These are phyloP conservation scores for Peromyscus maniculatus DNA, from an alignment of 2,113 vertebrate species.

Conservation along the genomic window DNA sequence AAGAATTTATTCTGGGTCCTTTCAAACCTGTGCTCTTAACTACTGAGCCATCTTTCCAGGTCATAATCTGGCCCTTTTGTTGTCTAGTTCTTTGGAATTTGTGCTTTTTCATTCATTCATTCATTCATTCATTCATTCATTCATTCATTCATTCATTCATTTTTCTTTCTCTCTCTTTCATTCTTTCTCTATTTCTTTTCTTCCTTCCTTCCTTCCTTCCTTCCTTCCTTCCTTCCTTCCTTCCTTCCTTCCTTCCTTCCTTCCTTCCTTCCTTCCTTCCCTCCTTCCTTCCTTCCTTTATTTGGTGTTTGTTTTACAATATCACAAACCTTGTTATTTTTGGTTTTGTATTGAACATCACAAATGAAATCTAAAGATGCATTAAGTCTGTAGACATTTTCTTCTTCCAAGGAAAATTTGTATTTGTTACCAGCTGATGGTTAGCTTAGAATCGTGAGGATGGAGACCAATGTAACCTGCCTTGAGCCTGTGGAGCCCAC, in stretches of 20 bases:
- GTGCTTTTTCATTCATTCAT: background rate
- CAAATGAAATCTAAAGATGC: background rate
- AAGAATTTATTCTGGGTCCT: background rate
- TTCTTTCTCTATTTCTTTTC: too few species aligned
- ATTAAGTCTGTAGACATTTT: background rate
- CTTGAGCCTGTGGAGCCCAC: background rate
- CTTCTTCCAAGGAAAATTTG: background rate
- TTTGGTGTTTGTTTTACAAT: background rate
- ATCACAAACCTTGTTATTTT: background rate
- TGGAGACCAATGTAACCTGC: background rate
- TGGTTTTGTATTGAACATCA: background rate
- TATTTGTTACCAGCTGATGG: background rate
- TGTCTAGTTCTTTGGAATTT: background rate
- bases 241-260: background rate
- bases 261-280: too few species aligned
- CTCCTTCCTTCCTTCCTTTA: background rate
- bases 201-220: too few species aligned
- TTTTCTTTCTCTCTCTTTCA: too few species aligned
- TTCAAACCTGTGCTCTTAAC: background rate
- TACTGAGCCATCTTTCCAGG: background rate
- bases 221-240: background rate
- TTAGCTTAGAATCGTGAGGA: background rate
- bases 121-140: background rate
- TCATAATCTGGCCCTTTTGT: background rate
- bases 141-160: background rate